These are phyloP conservation scores for Galleria mellonella DNA, from an alignment of 1,140 invertebrate species.

Conservation along the genomic window DNA sequence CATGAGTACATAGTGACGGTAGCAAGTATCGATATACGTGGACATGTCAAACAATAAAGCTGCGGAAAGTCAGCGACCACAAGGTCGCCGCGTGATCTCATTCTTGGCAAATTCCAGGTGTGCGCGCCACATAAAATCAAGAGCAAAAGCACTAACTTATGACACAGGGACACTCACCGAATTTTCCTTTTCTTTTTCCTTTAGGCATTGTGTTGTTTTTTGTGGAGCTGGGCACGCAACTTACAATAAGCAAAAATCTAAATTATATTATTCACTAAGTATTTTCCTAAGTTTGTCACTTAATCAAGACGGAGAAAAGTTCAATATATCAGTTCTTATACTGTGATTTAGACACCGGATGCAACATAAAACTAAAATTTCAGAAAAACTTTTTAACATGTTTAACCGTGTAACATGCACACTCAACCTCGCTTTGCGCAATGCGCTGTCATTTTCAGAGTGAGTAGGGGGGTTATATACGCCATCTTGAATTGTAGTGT, in stretches of 20 bases:
- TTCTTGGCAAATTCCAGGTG: constrained; percentile 47
- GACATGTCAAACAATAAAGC: constrained; percentile 42
- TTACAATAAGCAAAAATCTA: constrained; percentile 42
- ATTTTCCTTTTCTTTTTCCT: constrained; percentile 72
- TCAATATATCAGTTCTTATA: constrained; percentile 72
- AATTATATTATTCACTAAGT: constrained; percentile 59
- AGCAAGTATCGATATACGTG: constrained; percentile 26
- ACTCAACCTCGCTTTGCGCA: constrained; percentile 63
- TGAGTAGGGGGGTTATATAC: constrained; percentile 20
- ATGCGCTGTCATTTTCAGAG: constrained; percentile 55
- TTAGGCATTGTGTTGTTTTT: constrained; percentile 61
- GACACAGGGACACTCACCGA: constrained; percentile 44
- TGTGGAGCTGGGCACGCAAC: constrained; percentile 24
- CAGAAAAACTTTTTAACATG: constrained; percentile 75
- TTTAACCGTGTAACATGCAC: constrained; percentile 72
- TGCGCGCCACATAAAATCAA: constrained; percentile 1
- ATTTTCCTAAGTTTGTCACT: constrained; percentile 68
- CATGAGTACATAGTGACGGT: too few species aligned
- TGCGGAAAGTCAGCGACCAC: constrained; percentile 44
- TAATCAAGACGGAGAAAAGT: constrained; percentile 74
- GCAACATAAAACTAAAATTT: constrained; percentile 74
- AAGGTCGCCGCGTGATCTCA: constrained; percentile 70
- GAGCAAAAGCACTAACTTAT: constrained; percentile 2
- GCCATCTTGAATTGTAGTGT: constrained; percentile 37
- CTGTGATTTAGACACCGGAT: constrained; percentile 64